phyloP scores from a whole-genome alignment of 2,888 invertebrate genomes.

The Harmothoe impar region DNA sequence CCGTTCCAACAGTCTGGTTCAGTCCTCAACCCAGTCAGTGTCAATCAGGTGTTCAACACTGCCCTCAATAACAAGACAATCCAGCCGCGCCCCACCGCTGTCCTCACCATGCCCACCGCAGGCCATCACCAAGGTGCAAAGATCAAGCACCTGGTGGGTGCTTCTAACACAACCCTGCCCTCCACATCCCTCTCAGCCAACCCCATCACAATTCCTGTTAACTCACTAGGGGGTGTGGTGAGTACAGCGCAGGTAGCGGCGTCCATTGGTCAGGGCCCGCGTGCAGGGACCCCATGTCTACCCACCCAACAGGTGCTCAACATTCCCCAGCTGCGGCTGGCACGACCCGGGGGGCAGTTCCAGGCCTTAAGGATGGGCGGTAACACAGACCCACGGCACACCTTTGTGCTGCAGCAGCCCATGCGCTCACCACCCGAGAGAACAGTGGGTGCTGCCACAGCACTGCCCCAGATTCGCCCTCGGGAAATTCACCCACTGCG shows the following conservation, averaged over 20 bases:
- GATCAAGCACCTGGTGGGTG: neutral
- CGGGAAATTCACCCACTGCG: neutral
- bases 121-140: neutral
- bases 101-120: slow-evolving; percentile 34
- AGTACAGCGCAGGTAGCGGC: slow-evolving; percentile 16
- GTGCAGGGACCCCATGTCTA: neutral
- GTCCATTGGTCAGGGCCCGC: neutral
- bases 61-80: slow-evolving; percentile 33
- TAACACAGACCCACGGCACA: slow-evolving; percentile 1
- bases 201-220: slow-evolving; percentile 36
- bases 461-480: slow-evolving; percentile 25
- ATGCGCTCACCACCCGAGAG: slow-evolving; percentile 24
- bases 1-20: slow-evolving; percentile 58
- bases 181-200: neutral
- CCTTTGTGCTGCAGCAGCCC: slow-evolving; percentile 46
- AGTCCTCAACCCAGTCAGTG: slow-evolving; percentile 18
- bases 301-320: slow-evolving; percentile 45
- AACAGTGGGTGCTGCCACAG: neutral
- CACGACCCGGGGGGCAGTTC: neutral
- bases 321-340: slow-evolving; percentile 49
- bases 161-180: neutral
- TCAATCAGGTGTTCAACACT: slow-evolving; percentile 50
- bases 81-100: slow-evolving; percentile 43
- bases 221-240: slow-evolving; percentile 12
- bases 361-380: neutral